Evolutionary conservation across 1,140 invertebrate genomes (phyloP), one percentile per base, ranked within the genome.

Genomic region (Heliothis subflexa): DNA sequence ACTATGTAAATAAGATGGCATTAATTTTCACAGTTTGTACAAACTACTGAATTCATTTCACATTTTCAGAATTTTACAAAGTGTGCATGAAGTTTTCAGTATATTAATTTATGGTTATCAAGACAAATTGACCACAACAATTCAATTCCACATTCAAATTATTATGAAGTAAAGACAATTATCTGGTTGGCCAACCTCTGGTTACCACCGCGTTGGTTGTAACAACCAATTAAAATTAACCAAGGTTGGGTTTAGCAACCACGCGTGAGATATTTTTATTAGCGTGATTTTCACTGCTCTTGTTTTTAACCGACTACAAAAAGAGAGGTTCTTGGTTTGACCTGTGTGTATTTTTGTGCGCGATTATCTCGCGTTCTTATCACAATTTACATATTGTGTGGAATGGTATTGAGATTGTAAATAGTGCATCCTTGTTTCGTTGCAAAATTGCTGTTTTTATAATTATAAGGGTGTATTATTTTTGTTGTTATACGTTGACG

Each of bases 81-180:
- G 28, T 28, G 2, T 2, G 4, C 28, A 2, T 2, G 1, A 1
- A 4, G 28, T 28, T 28, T 28, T 28, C 28, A 28, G 28, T 28
- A 28, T 4, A 28, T 28, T 28, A n/a, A n/a, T n/a, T n/a, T n/a
- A n/a, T n/a, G n/a, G 33, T 33, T 33, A 33, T 33, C 33, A 33
- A 33, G 3, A 3, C 33, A 33, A 33, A 33, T 33, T 33, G 7
- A 33, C 33, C 33, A 33, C 33, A 33, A 33, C n/a, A 55, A 55
- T 55, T 55, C 7, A 12, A 12, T 5, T 12, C 28, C n/a, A 14
- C 28, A 28, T 61, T 33, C 28, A 62, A 71, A 54, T 18, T 33
- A 66, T 40, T 25, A 52, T 54, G 47, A 66, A 28, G 71, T 73
- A 73, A 73, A 73, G 54, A 73, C 55, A 73, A 73, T 73, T 21